Percentiles rank a stretch among this genome's conserved stretches.
Conservation (phyloP, 2,888 invertebrate genomes). For the Apantesis nais region DNA sequence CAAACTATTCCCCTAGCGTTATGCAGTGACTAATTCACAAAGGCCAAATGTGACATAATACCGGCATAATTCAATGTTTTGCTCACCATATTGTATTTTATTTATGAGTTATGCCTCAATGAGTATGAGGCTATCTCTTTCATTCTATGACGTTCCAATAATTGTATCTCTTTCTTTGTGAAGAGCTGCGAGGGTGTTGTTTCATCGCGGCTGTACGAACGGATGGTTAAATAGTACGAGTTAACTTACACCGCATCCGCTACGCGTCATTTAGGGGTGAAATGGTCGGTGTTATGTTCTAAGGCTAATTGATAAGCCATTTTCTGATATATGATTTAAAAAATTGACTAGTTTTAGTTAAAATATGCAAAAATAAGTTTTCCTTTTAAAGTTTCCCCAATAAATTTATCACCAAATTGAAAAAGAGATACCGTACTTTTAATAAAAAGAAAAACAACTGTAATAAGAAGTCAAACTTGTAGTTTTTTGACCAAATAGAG, state of each 20-base stretch:
- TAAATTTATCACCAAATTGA: too few relatives aligned
- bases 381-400: not conserved
- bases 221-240: conserved; percentile 84
- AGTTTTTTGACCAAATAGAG: too few relatives aligned
- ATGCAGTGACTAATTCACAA: conserved; percentile 80
- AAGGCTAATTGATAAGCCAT: conserved; percentile 42
- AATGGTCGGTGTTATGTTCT: conserved; percentile 62
- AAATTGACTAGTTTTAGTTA: not conserved
- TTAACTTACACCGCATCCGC: conserved; percentile 84
- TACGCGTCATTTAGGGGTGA: conserved; percentile 80
- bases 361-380: not conserved
- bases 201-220: conserved; percentile 78
- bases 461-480: too few relatives aligned
- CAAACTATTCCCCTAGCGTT: conserved; percentile 73
- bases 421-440: too few relatives aligned
- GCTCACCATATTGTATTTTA: conserved; percentile 87
- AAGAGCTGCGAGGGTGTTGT: conserved; percentile 68
- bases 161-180: conserved; percentile 60
- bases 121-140: conserved; percentile 64
- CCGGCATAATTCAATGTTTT: conserved; percentile 86
- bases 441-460: too few relatives aligned
- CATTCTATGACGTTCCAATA: conserved; percentile 44
- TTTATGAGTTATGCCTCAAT: conserved; percentile 84
- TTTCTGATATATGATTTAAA: not conserved
- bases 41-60: conserved; percentile 86